phyloP scores from a whole-genome alignment of 2,888 invertebrate species.

The Ochropacha duplaris region DNA sequence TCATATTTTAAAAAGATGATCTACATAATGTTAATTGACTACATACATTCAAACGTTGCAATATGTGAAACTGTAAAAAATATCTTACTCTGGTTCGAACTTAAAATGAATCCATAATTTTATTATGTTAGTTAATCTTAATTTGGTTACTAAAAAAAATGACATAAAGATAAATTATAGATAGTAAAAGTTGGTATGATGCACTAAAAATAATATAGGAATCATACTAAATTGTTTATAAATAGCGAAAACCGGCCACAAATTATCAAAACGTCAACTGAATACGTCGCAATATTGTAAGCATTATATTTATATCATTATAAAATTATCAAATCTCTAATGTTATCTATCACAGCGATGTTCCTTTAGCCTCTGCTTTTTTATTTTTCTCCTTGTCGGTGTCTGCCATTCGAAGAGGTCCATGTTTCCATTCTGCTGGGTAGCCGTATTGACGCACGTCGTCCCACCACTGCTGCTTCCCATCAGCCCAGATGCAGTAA shows the following conservation, averaged over 20 bases:
- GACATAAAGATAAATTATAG: too few relatives aligned
- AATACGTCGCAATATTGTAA: slow-evolving; percentile 10
- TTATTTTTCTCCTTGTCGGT: slow-evolving; percentile 67
- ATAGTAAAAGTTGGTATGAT: too few relatives aligned
- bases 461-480: slow-evolving; percentile 89
- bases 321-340: slow-evolving; percentile 2
- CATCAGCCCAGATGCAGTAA: slow-evolving; percentile 86
- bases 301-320: too few relatives aligned
- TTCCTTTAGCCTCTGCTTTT: slow-evolving; percentile 51
- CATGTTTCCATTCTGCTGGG: slow-evolving; percentile 71
- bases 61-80: too few relatives aligned
- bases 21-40: background rate
- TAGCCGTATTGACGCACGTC: slow-evolving; percentile 80
- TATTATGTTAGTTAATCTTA: too few relatives aligned
- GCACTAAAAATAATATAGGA: too few relatives aligned
- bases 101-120: too few relatives aligned
- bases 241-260: background rate
- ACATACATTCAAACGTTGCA: too few relatives aligned
- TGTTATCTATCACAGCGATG: slow-evolving; percentile 17
- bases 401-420: slow-evolving; percentile 53
- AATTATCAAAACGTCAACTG: background rate
- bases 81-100: too few relatives aligned
- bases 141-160: too few relatives aligned
- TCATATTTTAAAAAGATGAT: background rate
- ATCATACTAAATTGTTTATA: too few relatives aligned